phyloP scores from a whole-genome alignment of 2,888 invertebrate genomes.

The Petrolisthes manimaculis region DNA sequence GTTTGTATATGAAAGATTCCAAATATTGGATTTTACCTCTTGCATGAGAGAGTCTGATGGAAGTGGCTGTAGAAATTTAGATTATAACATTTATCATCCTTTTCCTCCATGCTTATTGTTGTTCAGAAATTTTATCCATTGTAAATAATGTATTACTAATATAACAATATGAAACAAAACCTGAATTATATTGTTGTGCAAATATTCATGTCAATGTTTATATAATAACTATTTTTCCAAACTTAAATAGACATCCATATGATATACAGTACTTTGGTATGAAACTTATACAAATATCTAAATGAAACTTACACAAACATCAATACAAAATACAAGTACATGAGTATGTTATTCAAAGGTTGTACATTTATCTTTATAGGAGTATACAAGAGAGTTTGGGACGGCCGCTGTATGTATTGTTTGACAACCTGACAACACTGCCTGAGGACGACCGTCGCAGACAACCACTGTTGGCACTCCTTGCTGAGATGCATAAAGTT shows the following conservation, averaged over 20 bases:
- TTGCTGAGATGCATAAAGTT: constrained; percentile 82
- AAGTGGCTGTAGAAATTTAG: no score
- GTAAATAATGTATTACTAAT: neutral
- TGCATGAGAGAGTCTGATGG: no score
- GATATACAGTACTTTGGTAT: neutral
- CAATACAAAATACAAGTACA: neutral
- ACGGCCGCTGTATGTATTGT: constrained; percentile 88
- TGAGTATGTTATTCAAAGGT: neutral
- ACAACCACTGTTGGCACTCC: constrained; percentile 82
- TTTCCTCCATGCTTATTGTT: no score
- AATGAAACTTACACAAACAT: neutral
- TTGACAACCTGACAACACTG: constrained; percentile 83
- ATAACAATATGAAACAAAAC: neutral
- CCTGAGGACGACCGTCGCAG: constrained; percentile 81
- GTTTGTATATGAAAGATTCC: no score
- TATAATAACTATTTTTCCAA: neutral
- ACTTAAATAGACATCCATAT: neutral
- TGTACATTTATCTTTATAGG: constrained; percentile 67
- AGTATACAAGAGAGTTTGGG: constrained; percentile 82
- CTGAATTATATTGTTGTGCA: neutral
- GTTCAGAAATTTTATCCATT: no score
- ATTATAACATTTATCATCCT: no score
- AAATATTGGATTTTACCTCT: no score
- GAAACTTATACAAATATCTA: neutral
- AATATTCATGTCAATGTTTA: neutral